Evolutionary conservation across 2,797 vertebrate species (phyloP), one percentile per base, ranked within the genome.

Genomic region (Mus spretus): DNA sequence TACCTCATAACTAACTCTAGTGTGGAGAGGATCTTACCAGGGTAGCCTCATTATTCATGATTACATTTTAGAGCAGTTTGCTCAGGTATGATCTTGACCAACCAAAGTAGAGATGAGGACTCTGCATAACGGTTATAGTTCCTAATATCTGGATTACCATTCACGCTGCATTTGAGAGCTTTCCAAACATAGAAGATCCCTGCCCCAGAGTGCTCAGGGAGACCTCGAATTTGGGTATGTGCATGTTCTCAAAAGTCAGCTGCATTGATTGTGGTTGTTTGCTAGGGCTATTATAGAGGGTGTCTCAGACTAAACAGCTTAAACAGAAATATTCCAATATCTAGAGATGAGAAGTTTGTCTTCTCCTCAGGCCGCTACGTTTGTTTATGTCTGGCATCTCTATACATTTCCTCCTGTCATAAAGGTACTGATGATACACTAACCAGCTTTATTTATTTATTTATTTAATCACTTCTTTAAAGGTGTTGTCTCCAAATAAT

Each of bases 241-340:
- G 1, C 53, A 37, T 93, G 80, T 79, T 95, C 84, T 95, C 61
- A 95, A 34, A 74, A 85, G 88, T 77, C 53, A 82, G 2, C 24
- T 75, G 67, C 4, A 2, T 31, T 72, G 67, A 61, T 13, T 89
- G 1, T 77, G 26, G 47, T 86, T 8, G 17, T 93, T 93, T 91
- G 24, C 50, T 63, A 72, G 37, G 14, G 44, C 59, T 79, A 12
- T 80, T 24, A 7, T n/a, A 93, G 65, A 65, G 72, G 65, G n/a
- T 47, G 65, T 20, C 12, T 89, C 65, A 89, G n/a, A 78, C n/a
- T 77, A 37, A n/a, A 3, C 72, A n/a, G 78, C 80, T 94, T 79
- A 83, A 81, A n/a, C 72, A 47, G 11, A 10, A 50, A 20, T 74
- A n/a, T 63, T 95, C 37, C n/a, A 53, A 19, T 81, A 24, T 34